These are phyloP conservation scores for Gopherus evgoodei DNA, from an alignment of 2,113 vertebrate genomes.

Conservation along the genomic window DNA sequence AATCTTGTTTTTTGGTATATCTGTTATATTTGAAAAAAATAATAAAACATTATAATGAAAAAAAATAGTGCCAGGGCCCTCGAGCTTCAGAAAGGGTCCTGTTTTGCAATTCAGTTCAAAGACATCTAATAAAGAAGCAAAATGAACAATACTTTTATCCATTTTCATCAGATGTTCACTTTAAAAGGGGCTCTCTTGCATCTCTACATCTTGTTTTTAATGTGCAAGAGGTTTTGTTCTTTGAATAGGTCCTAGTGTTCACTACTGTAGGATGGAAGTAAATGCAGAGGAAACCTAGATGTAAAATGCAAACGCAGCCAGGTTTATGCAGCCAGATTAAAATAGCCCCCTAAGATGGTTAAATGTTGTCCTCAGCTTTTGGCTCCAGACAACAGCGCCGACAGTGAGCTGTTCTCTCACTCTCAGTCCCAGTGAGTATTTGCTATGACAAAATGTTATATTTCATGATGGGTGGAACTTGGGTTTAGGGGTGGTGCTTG, in stretches of 20 bases:
- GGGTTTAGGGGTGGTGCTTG: not conserved
- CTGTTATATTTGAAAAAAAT: no score
- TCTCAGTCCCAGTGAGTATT: not conserved
- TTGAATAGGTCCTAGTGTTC: accelerated
- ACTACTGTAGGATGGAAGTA: not conserved
- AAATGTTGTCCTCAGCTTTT: not conserved
- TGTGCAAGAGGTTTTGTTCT: not conserved
- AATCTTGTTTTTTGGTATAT: no score
- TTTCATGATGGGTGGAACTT: not conserved
- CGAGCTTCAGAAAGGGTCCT: no score
- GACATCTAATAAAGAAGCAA: no score
- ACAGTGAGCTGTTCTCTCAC: accelerated
- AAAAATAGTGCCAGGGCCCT: no score
- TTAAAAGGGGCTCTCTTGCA: not conserved
- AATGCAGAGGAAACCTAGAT: not conserved
- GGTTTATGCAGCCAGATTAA: not conserved
- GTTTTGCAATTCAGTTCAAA: no score
- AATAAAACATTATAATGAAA: no score
- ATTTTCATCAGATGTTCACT: not conserved
- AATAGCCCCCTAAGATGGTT: no score
- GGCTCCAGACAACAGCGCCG: accelerated
- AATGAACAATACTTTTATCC: no score
- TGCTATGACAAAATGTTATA: not conserved
- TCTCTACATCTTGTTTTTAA: accelerated
- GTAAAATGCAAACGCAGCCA: not conserved